Evolutionary conservation across 2,888 invertebrate genomes (phyloP).

Genomic region (Pristionchus japonicus): DNA sequence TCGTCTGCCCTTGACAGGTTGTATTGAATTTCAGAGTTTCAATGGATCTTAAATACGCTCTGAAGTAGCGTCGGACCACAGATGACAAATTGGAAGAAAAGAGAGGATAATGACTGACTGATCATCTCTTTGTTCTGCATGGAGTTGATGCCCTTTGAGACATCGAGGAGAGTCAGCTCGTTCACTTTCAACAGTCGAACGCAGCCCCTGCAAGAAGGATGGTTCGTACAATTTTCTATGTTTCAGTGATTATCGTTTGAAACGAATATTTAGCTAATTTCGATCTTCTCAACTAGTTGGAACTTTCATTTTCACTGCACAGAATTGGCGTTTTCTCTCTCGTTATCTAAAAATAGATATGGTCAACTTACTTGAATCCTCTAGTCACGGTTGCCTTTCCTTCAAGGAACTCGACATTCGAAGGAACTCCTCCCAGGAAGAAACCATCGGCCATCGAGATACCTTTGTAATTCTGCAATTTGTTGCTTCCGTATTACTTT

Average conservation of each 20-base stretch:
- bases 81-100: not conserved
- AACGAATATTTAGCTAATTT: too few species aligned
- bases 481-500: not conserved
- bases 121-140: conserved; percentile 47
- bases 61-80: not conserved
- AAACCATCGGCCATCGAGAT: conserved; percentile 63
- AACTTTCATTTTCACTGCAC: too few species aligned
- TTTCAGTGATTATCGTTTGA: too few species aligned
- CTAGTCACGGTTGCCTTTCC: conserved; percentile 54
- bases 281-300: too few species aligned
- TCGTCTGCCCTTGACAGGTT: not conserved
- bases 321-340: too few species aligned
- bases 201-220: conserved; percentile 43
- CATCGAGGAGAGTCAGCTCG: conserved; percentile 54
- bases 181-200: conserved; percentile 51
- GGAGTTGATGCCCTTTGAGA: conserved; percentile 53
- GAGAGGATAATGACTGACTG: not conserved
- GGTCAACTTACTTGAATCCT: conserved; percentile 54
- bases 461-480: conserved; percentile 62
- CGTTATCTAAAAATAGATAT: too few species aligned
- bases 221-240: too few species aligned
- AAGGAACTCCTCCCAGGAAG: conserved; percentile 62
- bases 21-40: conserved; percentile 6
- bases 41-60: not conserved
- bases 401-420: conserved; percentile 57